A percentile compares a stretch with the other conserved stretches of the same genome.
phyloP scores from a whole-genome alignment of 2,113 vertebrate species.

The Cyprinodon brontotheroides region DNA sequence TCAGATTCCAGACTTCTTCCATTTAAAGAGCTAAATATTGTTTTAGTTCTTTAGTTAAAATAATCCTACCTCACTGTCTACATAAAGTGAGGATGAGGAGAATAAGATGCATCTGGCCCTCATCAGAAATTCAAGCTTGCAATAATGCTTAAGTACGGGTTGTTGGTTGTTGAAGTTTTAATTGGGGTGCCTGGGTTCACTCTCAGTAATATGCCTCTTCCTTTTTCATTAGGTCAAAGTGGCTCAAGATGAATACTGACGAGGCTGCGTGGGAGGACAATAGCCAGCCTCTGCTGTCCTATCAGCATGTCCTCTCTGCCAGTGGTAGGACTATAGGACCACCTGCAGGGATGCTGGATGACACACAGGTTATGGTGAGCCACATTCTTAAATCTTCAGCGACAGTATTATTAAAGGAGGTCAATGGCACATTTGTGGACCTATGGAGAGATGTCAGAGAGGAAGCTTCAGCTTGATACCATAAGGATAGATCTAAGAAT shows the following conservation, averaged over 20 bases:
- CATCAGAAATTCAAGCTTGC: slow-evolving; percentile 60
- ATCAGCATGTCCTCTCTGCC: slow-evolving; percentile 24
- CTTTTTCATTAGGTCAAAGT: slow-evolving; percentile 53
- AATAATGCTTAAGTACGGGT: slow-evolving; percentile 14
- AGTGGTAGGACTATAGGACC: slow-evolving; percentile 26
- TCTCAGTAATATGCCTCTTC: slow-evolving; percentile 26
- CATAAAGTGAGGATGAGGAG: slow-evolving; percentile 13
- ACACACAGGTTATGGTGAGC: neutral
- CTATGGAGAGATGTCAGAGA: slow-evolving; percentile 32
- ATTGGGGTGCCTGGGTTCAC: slow-evolving; percentile 72
- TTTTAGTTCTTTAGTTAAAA: neutral
- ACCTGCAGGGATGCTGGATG: slow-evolving; percentile 14
- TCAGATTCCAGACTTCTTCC: too few species aligned
- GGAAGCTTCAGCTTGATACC: slow-evolving; percentile 2
- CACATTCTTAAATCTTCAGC: slow-evolving; percentile 33
- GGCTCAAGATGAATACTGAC: slow-evolving; percentile 54
- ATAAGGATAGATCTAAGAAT: neutral
- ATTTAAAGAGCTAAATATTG: too few species aligned
- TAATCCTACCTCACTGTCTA: neutral
- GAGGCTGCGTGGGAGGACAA: slow-evolving; percentile 48
- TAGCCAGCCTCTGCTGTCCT: slow-evolving; percentile 5
- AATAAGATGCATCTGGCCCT: slow-evolving; percentile 22
- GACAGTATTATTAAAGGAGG: slow-evolving; percentile 8
- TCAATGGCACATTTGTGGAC: slow-evolving; percentile 21
- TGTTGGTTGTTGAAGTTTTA: slow-evolving; percentile 70